Evolutionary conservation across 2,113 vertebrate genomes (phyloP).

Genomic region (Plectropomus leopardus): DNA sequence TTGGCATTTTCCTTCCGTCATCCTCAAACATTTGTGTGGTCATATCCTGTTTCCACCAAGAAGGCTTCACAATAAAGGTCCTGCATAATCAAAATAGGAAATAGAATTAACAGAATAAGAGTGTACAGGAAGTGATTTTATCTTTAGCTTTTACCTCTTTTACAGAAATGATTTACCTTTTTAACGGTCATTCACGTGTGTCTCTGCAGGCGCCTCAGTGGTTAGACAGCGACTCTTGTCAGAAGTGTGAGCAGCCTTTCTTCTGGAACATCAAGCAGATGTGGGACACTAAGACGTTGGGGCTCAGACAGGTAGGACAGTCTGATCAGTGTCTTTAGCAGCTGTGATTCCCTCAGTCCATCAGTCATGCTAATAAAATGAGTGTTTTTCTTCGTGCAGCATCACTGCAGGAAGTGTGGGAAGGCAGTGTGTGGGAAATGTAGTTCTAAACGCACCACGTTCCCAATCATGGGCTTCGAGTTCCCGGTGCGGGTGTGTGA

Average conservation of each 20-base stretch:
- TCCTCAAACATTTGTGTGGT: too few relatives aligned
- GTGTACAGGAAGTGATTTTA: too few relatives aligned
- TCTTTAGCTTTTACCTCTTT: too few relatives aligned
- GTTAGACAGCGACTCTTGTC: conserved; percentile 97
- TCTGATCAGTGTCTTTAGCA: background rate
- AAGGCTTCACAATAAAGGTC: too few relatives aligned
- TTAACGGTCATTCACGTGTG: background rate
- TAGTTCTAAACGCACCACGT: conserved; percentile 94
- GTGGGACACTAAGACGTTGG: conserved; percentile 97
- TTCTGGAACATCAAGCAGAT: conserved; percentile 99
- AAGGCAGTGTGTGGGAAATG: conserved; percentile 96
- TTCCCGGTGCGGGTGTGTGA: conserved; percentile 98
- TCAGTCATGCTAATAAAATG: background rate
- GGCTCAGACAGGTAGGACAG: conserved; percentile 91
- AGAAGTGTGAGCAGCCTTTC: conserved; percentile 97
- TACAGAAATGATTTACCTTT: background rate
- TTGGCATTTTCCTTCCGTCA: too few relatives aligned
- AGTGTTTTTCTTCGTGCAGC: conserved; percentile 82
- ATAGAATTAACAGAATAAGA: too few relatives aligned
- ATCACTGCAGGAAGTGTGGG: conserved; percentile 98
- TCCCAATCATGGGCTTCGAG: conserved; percentile 97
- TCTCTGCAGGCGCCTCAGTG: conserved; percentile 93
- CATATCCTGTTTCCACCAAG: too few relatives aligned
- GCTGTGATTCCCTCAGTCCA: rapidly evolving
- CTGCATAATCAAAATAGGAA: too few relatives aligned